Base-by-base conservation (phyloP, 1,140 invertebrate species). In the Rhagoletis zephyria region DNA sequence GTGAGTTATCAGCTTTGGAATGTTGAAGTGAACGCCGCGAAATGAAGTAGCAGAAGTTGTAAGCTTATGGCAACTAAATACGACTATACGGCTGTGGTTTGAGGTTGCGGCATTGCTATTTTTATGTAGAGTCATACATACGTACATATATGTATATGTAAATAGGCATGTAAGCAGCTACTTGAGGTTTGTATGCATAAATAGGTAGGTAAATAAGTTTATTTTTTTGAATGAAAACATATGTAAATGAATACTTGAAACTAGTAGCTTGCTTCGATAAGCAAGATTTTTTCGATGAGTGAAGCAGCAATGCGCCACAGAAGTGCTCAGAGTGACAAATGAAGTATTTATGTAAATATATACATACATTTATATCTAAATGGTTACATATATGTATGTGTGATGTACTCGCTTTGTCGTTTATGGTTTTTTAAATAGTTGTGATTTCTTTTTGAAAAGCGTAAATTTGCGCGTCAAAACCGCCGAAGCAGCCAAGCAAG, bases 391-490 rank as follows among this genome's bases (percentile, higher is more conserved):
- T 10, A 42, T 81, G 74, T 16, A 81, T 81, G 10, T 40, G 1
- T 30, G 30, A 30, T 30, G 30, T 30, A 30, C 30, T 30, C 30
- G 16, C n/a, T 51, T 19, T 56, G 48, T 7, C 16, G 9, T 19
- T n/a, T n/a, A 19, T 81, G 5, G 74, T 14, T 56, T 10, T 81
- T 81, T 59, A 81, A 81, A 30, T 81, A 81, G 48, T 81, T 51
- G 45, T 81, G 74, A 81, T 81, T 81, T 81, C 45, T 56, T 56
- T 81, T 56, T 81, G 74, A 81, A 81, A 81, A 81, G 74, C 74
- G 56, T 74, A 45, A 74, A 74, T 74, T 74, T 74, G 67, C 67
- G 4, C 67, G 67, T 81, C 74, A 81, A 81, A 81, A 56, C 4
- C 45, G 56, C 51, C 6, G 16, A 81, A 81, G 19, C 51, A 45